Conservation (phyloP, 2,113 vertebrate genomes). For the Eulemur macaco region DNA sequence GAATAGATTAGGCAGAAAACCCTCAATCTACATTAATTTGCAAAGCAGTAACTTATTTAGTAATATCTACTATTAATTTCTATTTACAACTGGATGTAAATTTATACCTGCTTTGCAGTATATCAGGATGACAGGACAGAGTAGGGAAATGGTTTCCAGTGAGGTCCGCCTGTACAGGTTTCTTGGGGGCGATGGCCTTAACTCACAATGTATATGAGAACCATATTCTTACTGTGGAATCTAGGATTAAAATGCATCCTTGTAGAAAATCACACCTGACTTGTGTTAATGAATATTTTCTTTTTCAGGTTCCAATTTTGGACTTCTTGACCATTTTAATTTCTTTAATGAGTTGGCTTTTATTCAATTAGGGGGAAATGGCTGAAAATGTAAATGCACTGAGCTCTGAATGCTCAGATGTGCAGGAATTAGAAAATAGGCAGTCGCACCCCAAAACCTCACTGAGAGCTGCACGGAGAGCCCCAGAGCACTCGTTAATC, state of each 20-base stretch:
- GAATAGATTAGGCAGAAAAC: constrained; percentile 29
- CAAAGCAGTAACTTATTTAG: constrained; percentile 26
- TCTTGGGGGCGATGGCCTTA: neutral
- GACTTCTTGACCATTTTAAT: neutral
- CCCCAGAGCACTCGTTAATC: neutral
- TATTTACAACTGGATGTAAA: constrained; percentile 47
- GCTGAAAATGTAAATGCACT: neutral
- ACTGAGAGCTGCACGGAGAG: accelerated
- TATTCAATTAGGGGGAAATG: neutral
- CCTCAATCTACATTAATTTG: neutral
- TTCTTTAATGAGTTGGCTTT: neutral
- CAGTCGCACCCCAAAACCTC: neutral
- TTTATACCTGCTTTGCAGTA: neutral
- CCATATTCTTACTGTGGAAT: neutral
- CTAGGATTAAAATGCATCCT: neutral
- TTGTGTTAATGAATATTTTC: neutral
- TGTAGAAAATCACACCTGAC: constrained; percentile 12
- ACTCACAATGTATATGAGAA: neutral
- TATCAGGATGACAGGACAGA: neutral
- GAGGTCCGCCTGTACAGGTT: neutral
- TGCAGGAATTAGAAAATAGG: neutral
- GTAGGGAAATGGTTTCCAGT: neutral
- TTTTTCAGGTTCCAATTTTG: neutral
- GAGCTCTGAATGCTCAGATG: neutral
- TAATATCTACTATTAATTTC: constrained; percentile 50